Conservation (phyloP, 2,113 vertebrate genomes). For the Tricholaema leucomelas region DNA sequence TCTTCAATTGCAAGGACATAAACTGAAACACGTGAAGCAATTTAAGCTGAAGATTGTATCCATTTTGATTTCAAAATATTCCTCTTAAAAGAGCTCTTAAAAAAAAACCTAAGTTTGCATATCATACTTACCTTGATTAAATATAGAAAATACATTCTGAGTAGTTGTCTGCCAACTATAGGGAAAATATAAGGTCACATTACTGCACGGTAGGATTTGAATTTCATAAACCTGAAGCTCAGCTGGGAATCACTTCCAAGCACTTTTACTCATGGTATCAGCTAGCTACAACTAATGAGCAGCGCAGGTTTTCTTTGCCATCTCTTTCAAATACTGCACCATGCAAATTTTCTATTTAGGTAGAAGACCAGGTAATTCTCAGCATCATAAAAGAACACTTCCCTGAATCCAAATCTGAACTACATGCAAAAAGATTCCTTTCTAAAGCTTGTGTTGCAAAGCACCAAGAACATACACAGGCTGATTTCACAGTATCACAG, state of each 20-base stretch:
- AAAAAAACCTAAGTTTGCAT: fast-evolving
- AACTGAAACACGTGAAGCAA: background rate
- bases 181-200: background rate
- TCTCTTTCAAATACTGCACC: background rate
- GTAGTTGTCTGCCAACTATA: background rate
- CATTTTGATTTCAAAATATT: background rate
- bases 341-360: background rate
- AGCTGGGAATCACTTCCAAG: background rate
- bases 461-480: background rate
- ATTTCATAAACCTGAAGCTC: background rate
- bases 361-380: background rate
- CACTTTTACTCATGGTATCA: background rate
- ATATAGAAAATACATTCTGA: background rate
- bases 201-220: background rate
- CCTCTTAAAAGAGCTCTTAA: background rate
- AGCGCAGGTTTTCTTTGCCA: background rate
- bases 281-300: background rate
- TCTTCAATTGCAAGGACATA: background rate
- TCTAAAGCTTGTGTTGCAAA: background rate
- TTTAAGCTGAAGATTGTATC: background rate
- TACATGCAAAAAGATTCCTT: background rate
- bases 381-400: background rate
- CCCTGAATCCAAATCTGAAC: background rate
- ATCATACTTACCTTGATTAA: background rate
- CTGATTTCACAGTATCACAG: too few relatives aligned